Base-by-base conservation (phyloP, 2,797 vertebrate species). In the Channa striata region DNA sequence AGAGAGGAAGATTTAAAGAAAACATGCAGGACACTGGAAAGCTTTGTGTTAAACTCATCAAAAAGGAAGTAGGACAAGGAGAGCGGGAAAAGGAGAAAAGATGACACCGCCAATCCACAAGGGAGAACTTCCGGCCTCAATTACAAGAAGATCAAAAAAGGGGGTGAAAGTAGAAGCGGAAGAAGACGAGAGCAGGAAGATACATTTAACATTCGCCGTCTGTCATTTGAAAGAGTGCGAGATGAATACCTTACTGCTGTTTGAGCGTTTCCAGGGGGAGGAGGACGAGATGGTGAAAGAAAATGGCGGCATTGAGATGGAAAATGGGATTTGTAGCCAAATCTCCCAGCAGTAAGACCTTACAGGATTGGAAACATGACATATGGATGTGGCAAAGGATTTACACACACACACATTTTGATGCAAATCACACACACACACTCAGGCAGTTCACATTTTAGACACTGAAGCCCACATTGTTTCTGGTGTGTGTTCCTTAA, bases 281-380 rank as follows among this genome's bases (percentile, higher is more conserved):
- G 37, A 19, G 37, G 19, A 7, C 7, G 13, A n/a, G 21, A 7
- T 9, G 50, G 49, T 43, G 36, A 67, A 64, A 51, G n/a, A 74
- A 80, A 79, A 81, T 67, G 46, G 59, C 12, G 1, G 30, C 58
- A 63, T 77, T 30, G 58, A 61, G 51, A 62, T 47, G 9, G 9
- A 36, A 65, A 81, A 84, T 68, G 52, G 46, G 66, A 84, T 80
- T 68, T 66, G 56, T 37, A 54, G 49, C 46, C 57, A 59, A 74
- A 42, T 51, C 23, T 80, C 51, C 47, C 13, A 0, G 52, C 37
- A 21, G 30, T 34, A 36, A 66, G 68, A 63, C 46, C 68, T 74
- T 12, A 19, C 40, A 56, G 57, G 36, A 74, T 21, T 56, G 65
- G 44, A 78, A 69, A 57, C 52, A 54, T 72, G 66, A 72, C 59